Evolutionary conservation across 1,140 invertebrate species (phyloP), one percentile per base, ranked within the genome.

Genomic region (Streblospio benedicti): DNA sequence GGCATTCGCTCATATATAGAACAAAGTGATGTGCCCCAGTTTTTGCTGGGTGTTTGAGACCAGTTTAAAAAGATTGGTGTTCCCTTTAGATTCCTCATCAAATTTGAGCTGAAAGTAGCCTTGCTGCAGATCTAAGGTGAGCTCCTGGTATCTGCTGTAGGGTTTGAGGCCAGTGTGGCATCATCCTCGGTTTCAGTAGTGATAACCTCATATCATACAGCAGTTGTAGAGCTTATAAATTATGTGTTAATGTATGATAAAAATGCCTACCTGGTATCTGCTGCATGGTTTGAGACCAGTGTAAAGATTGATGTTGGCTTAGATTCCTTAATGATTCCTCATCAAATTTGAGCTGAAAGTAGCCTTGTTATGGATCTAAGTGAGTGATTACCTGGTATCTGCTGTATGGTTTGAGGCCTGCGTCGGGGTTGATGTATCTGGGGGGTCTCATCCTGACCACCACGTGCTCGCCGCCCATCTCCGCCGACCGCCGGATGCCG

Each of bases 381-480:
- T 9, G n/a, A 41, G 9, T 41, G n/a, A n/a, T n/a, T n/a, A n/a
- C n/a, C n/a, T n/a, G 41, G 28, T 58, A 47, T 23, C 28, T 74
- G 18, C 81, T 85, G 70, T 84, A 88, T 47, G 85, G 81, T 43
- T 83, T 81, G 4, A 88, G 74, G 25, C 86, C 85, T 84, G 84
- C 78, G 65, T 83, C 80, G 51, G 81, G 81, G 70, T 86, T 85
- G 45, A 85, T 82, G 66, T 86, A 86, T 65, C 88, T 78, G 0
- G 87, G 86, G 47, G 89, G 76, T 41, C 87, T 80, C 57, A 84
- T 80, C 63, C 86, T 81, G 14, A 84, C 79, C 41, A 84, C 67
- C 32, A 77, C 83, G 60, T 85, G 84, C 70, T 85, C 83, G 49
- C 85, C 86, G 49, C 85, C 86, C 68, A 85, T 80, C 72, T 87